Percentiles rank a stretch among this genome's conserved stretches.
Evolutionary conservation across 2,888 invertebrate species (phyloP).

Genomic region (Nemoura dubitans): DNA sequence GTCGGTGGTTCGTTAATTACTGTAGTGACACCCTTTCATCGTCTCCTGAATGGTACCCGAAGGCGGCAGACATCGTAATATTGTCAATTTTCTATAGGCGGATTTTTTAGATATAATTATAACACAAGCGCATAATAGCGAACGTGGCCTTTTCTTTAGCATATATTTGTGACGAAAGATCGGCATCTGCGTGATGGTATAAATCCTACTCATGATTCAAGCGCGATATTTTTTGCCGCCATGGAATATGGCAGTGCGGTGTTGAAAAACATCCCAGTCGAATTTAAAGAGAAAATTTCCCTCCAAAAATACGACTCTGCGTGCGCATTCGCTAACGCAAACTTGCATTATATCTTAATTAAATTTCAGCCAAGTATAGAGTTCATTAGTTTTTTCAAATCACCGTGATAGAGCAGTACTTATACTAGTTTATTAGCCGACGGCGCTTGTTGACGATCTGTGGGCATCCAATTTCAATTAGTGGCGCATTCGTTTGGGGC

Average conservation of each 20-base stretch:
- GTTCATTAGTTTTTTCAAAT: not conserved
- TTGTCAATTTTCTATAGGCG: conserved; percentile 18
- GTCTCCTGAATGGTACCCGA: not conserved
- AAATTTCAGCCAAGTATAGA: not conserved
- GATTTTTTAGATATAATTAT: not conserved
- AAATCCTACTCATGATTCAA: not conserved
- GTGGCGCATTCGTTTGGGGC: not conserved
- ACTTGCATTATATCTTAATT: not conserved
- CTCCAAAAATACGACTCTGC: not conserved
- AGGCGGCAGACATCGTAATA: conserved; percentile 3
- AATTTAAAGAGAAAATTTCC: not conserved
- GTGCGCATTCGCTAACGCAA: not conserved
- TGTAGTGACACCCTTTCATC: conserved; percentile 40
- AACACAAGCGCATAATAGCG: not conserved
- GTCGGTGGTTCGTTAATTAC: conserved; percentile 23
- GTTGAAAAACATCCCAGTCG: too few relatives aligned
- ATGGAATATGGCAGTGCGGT: too few relatives aligned
- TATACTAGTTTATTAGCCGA: not conserved
- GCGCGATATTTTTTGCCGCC: not conserved
- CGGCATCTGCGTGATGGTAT: not conserved
- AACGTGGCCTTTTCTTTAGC: not conserved
- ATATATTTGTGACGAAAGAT: not conserved
- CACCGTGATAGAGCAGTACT: not conserved
- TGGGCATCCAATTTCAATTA: not conserved
- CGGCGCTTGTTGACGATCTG: not conserved